These are phyloP conservation scores for Onthophagus sagittarius DNA, from an alignment of 2,888 invertebrate genomes.

Conservation along the genomic window DNA sequence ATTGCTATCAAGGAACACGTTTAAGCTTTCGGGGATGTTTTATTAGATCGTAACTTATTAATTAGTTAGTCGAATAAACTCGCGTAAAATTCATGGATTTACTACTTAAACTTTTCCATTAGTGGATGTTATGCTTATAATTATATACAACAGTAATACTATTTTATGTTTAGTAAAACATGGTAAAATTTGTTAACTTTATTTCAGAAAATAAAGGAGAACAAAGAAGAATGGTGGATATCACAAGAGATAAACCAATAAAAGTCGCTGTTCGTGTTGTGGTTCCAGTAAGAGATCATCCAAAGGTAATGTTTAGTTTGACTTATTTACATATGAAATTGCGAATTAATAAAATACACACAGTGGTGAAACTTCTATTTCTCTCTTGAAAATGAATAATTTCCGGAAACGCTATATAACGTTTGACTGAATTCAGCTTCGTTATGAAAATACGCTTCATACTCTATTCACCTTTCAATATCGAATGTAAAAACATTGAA, in stretches of 20 bases:
- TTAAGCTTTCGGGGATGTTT: background rate
- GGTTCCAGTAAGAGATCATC: slow-evolving; percentile 83
- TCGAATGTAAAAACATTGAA: too few species aligned
- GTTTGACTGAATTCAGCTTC: background rate
- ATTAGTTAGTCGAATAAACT: background rate
- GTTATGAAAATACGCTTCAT: background rate
- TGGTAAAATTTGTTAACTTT: slow-evolving; percentile 29
- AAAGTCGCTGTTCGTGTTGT: slow-evolving; percentile 83
- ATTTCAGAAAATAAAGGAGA: slow-evolving; percentile 46
- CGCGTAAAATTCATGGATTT: background rate
- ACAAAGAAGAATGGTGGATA: slow-evolving; percentile 75
- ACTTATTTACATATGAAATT: too few species aligned
- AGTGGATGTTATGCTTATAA: background rate
- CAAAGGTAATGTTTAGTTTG: slow-evolving; percentile 58
- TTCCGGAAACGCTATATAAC: background rate
- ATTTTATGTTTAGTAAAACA: too few species aligned
- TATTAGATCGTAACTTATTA: background rate
- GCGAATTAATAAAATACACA: too few species aligned
- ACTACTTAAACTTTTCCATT: background rate
- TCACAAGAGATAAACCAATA: slow-evolving; percentile 81
- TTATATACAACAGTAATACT: too few species aligned
- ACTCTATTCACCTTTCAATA: too few species aligned
- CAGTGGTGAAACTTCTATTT: too few species aligned
- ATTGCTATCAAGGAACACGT: background rate
- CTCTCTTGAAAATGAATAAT: background rate